Conservation (phyloP, 37 sponge, comb jelly and placozoan species). For the Cliona cf. orientalis region DNA sequence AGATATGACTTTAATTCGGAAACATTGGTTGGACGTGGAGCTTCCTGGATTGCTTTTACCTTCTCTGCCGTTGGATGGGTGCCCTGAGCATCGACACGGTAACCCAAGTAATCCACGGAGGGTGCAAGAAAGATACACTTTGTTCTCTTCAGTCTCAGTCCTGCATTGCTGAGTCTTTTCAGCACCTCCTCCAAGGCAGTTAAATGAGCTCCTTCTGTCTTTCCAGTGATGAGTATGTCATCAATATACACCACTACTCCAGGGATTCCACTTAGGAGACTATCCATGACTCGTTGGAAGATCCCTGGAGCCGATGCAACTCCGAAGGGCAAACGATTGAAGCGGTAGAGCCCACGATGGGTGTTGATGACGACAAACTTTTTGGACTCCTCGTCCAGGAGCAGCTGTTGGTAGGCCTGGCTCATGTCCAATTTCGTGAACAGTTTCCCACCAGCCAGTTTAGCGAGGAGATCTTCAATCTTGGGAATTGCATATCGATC, state of each 20-base stretch:
- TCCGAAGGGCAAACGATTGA: conserved; percentile 33
- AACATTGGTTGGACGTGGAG: conserved; percentile 32
- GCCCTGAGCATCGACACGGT: conserved; percentile 31
- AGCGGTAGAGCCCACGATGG: conserved; percentile 6
- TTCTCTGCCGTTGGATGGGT: conserved; percentile 30
- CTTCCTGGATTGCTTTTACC: conserved; percentile 32
- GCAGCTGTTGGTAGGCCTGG: conserved; percentile 35
- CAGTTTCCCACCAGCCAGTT: conserved; percentile 1
- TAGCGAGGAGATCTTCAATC: conserved; percentile 17
- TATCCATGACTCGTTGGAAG: conserved; percentile 29
- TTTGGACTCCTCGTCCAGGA: conserved; percentile 27
- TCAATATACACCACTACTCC: conserved; percentile 32
- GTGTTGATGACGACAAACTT: conserved; percentile 43
- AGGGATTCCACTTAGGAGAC: conserved; percentile 1
- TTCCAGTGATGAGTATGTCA: conserved; percentile 31
- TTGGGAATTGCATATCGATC: conserved; percentile 39
- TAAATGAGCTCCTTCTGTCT: conserved; percentile 4
- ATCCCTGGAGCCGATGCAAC: conserved; percentile 46
- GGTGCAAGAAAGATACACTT: conserved; percentile 16
- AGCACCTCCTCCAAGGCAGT: conserved; percentile 10
- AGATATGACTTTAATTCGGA: conserved; percentile 30
- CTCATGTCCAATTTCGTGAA: conserved; percentile 45
- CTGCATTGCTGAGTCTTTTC: conserved; percentile 7
- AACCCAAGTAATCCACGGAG: conserved; percentile 10
- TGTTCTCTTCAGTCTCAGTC: conserved; percentile 5